phyloP scores from a whole-genome alignment of 2,797 vertebrate genomes.

The Tolypeutes matacus region DNA sequence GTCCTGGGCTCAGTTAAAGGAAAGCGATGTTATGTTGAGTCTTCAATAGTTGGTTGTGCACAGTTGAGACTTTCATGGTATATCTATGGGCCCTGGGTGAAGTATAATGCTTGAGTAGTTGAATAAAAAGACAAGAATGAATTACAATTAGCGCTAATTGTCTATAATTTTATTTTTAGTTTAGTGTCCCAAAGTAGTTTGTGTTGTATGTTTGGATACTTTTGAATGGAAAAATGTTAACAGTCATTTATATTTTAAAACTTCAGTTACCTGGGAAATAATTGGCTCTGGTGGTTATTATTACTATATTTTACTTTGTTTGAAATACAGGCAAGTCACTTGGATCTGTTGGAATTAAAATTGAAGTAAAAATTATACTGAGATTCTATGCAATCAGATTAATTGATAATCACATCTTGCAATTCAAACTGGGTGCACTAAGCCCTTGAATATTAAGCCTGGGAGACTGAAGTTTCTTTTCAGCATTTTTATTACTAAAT shows the following conservation, averaged over 20 bases:
- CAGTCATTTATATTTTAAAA: slow-evolving; percentile 61
- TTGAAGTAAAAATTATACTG: neutral
- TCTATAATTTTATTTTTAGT: slow-evolving; percentile 39
- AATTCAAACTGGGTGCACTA: neutral
- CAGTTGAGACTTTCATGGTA: neutral
- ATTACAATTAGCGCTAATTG: neutral
- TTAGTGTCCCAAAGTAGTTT: neutral
- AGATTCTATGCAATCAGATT: slow-evolving; percentile 31
- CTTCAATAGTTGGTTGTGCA: neutral
- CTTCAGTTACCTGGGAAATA: neutral
- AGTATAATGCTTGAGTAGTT: slow-evolving; percentile 18
- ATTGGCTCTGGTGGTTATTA: slow-evolving; percentile 23
- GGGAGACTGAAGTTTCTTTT: slow-evolving; percentile 59
- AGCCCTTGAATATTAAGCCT: neutral
- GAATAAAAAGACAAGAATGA: neutral
- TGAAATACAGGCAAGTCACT: neutral
- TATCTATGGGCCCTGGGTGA: neutral
- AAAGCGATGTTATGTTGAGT: neutral
- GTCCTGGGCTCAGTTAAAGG: neutral
- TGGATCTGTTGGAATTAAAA: neutral
- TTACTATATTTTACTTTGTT: neutral
- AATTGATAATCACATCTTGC: slow-evolving; percentile 32
- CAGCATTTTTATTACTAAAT: slow-evolving; percentile 59
- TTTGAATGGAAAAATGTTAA: neutral
- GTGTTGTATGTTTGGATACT: slow-evolving; percentile 28